Percentiles rank a stretch among this genome's conserved stretches.
Evolutionary conservation across 2,113 vertebrate species (phyloP).

Genomic region (Phyllostomus hastatus): DNA sequence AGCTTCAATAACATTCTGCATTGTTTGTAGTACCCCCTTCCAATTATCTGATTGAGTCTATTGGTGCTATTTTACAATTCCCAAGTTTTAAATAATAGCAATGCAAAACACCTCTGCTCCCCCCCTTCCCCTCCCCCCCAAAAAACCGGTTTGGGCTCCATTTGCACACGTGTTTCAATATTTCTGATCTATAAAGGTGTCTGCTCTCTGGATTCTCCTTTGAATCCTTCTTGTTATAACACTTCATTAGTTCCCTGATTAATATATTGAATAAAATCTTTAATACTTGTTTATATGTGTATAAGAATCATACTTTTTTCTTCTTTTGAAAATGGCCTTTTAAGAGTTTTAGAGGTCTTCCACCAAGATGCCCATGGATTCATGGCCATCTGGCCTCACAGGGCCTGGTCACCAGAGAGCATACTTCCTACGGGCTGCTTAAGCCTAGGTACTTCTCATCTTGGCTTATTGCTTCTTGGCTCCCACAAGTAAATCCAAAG

Average conservation of each 20-base stretch:
- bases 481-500: not conserved
- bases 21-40: not conserved
- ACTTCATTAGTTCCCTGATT: not conserved
- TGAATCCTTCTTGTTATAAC: not conserved
- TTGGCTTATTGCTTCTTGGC: not conserved
- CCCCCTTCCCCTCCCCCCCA: fast-evolving
- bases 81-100: not conserved
- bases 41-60: not conserved
- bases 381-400: not conserved
- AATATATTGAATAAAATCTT: not conserved
- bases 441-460: not conserved
- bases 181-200: not conserved
- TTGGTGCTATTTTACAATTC: not conserved
- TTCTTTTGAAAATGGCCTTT: not conserved
- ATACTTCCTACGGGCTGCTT: not conserved
- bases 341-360: not conserved
- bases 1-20: not conserved
- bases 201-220: not conserved
- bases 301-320: not conserved
- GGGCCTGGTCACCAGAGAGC: not conserved
- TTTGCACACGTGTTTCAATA: not conserved
- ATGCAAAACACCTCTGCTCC: not conserved
- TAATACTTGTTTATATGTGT: not conserved
- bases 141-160: not conserved
- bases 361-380: not conserved